These are phyloP conservation scores for Aspidoscelis tigris DNA, from an alignment of 2,113 vertebrate species.

Conservation along the genomic window DNA sequence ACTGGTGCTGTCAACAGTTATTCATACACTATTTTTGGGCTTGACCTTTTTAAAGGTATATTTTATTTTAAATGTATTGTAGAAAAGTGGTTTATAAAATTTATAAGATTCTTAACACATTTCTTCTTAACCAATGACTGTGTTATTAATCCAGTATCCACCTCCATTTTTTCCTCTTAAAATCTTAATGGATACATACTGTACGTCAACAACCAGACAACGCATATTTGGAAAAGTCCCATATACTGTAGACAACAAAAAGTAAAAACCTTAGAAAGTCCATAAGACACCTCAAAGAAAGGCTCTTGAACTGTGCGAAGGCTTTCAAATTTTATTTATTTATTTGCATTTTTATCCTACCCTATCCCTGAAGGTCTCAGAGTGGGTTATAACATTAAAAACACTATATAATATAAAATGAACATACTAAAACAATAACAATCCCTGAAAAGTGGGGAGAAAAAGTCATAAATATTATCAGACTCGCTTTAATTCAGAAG, in stretches of 20 bases:
- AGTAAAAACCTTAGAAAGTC: too few relatives aligned
- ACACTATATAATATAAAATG: too few relatives aligned
- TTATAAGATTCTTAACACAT: not conserved
- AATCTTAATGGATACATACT: not conserved
- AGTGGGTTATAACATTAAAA: too few relatives aligned
- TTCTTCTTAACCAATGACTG: not conserved
- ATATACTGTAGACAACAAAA: accelerated
- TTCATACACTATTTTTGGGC: too few relatives aligned
- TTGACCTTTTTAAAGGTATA: too few relatives aligned
- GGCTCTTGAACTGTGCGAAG: not conserved
- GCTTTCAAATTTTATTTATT: not conserved
- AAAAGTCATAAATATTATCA: too few relatives aligned
- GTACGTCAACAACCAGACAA: not conserved
- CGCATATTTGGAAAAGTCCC: not conserved
- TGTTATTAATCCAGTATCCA: not conserved
- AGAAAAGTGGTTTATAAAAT: not conserved
- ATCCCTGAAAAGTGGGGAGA: too few relatives aligned
- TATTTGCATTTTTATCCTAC: too few relatives aligned
- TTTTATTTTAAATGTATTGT: too few relatives aligned
- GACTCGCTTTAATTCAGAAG: not conserved
- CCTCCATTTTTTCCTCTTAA: not conserved
- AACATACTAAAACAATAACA: too few relatives aligned
- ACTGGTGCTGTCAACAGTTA: too few relatives aligned
- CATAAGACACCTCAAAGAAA: not conserved
- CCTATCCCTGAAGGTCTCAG: too few relatives aligned